These are phyloP conservation scores for Atherinomorus stipes DNA, from an alignment of 2,113 vertebrate species.

Conservation along the genomic window DNA sequence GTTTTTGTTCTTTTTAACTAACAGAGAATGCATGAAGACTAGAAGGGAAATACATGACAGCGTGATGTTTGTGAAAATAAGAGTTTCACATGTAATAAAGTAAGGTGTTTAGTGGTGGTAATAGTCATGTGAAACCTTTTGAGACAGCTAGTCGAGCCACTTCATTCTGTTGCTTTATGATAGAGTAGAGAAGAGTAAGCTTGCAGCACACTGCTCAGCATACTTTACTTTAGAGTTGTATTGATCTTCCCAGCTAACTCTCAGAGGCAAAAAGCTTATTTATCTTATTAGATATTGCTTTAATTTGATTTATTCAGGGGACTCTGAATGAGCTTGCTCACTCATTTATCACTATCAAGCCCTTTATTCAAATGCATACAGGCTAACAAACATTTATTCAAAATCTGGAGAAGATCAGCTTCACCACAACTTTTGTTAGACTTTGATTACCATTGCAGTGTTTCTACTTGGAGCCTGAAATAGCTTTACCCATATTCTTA, in stretches of 20 bases:
- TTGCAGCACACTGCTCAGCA: too few species aligned
- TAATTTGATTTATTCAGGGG: slow-evolving; percentile 4
- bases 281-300: not conserved
- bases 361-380: slow-evolving; percentile 4
- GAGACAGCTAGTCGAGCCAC: too few species aligned
- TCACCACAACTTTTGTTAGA: not conserved
- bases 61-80: too few species aligned
- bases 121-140: too few species aligned
- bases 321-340: not conserved
- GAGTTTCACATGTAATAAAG: too few species aligned
- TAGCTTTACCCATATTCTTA: not conserved
- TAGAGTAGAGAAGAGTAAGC: too few species aligned
- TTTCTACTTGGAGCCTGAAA: not conserved
- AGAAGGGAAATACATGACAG: too few species aligned
- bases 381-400: not conserved
- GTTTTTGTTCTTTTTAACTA: too few species aligned
- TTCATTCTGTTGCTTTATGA: too few species aligned
- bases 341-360: slow-evolving; percentile 22
- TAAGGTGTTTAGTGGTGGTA: too few species aligned
- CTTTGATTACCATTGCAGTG: not conserved
- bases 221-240: too few species aligned
- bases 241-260: not conserved
- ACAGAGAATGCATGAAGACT: too few species aligned
- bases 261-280: not conserved
- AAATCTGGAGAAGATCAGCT: not conserved